Conservation (phyloP, 1,140 invertebrate species). For the Saccostrea cuccullata region DNA sequence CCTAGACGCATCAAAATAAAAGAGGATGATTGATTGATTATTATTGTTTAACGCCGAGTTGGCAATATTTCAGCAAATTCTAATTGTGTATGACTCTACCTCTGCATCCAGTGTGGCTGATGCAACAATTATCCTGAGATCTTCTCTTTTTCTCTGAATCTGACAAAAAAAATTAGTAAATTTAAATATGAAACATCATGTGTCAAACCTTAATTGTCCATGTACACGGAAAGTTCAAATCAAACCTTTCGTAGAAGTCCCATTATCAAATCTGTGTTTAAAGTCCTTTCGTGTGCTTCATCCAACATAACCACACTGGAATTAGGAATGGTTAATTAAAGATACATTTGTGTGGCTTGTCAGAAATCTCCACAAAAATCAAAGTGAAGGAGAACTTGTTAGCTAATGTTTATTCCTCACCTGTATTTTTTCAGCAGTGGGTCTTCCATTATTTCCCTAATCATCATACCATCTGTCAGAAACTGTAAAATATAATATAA, state of each 20-base stretch:
- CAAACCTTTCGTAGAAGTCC: slow-evolving; percentile 95
- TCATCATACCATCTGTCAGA: slow-evolving; percentile 96
- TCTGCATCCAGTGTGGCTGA: slow-evolving; percentile 97
- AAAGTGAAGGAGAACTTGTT: background rate
- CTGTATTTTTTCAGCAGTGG: slow-evolving; percentile 93
- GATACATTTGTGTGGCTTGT: too few relatives aligned
- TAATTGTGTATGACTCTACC: slow-evolving; percentile 57
- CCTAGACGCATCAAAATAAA: too few relatives aligned
- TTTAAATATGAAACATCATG: too few relatives aligned
- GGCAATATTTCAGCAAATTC: too few relatives aligned
- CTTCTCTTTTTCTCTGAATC: slow-evolving; percentile 87
- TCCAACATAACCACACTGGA: slow-evolving; percentile 91
- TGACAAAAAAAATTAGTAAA: slow-evolving; percentile 58
- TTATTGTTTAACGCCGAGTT: too few relatives aligned
- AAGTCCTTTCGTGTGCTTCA: slow-evolving; percentile 96
- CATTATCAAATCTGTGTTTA: slow-evolving; percentile 96
- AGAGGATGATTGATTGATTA: too few relatives aligned
- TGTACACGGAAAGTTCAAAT: background rate
- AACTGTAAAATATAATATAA: slow-evolving; percentile 83
- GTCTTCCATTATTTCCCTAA: slow-evolving; percentile 96
- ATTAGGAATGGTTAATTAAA: slow-evolving; percentile 33
- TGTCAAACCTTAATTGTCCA: too few relatives aligned
- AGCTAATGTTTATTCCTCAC: slow-evolving; percentile 37
- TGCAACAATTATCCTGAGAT: slow-evolving; percentile 91
- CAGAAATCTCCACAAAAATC: too few relatives aligned